Evolutionary conservation across 2,888 invertebrate species (phyloP), one percentile per base, ranked within the genome.

Genomic region (Aricia artaxerxes): DNA sequence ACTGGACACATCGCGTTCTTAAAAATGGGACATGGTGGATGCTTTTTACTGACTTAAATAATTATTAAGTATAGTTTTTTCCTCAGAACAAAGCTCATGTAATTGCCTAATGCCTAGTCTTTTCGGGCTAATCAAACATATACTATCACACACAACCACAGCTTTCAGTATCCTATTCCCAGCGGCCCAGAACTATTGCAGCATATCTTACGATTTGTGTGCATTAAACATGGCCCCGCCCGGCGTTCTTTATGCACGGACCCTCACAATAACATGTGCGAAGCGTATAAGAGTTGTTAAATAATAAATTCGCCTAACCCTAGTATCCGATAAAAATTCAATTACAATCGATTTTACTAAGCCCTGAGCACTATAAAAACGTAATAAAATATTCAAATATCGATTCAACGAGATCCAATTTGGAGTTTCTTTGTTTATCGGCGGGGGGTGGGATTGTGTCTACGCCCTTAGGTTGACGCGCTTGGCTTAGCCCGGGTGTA

Each of bases 321-420:
- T 24, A 13, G 72, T 76, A 73, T 79, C 79, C 77, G 77, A 78
- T 78, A 72, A 78, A 80, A 80, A 81, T 81, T 81, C 78, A 80
- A 81, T 81, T 81, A 80, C 73, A 73, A 80, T 81, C 80, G 81
- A 81, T 81, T 80, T 40, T 57, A 53, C 80, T 73, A 75, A 78
- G 78, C 78, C 49, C n/a, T 49, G 57, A 53, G 35, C 38, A 78
- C 78, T 76, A 76, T 76, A 72, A 79, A 79, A 79, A 79, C 75
- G 57, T 83, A 81, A 83, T 82, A 84, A 84, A 84, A 83, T 83
- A 84, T 84, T 84, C 83, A 84, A 80, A 83, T 81, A 82, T 81
- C 82, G 81, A 82, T 82, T 82, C 80, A 80, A 80, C 79, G 78
- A 82, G 81, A 83, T 83, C 82, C 83, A 83, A 84, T 83, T 84